Base-by-base conservation (phyloP, 2,113 vertebrate genomes). In the Aldabrachelys gigantea region DNA sequence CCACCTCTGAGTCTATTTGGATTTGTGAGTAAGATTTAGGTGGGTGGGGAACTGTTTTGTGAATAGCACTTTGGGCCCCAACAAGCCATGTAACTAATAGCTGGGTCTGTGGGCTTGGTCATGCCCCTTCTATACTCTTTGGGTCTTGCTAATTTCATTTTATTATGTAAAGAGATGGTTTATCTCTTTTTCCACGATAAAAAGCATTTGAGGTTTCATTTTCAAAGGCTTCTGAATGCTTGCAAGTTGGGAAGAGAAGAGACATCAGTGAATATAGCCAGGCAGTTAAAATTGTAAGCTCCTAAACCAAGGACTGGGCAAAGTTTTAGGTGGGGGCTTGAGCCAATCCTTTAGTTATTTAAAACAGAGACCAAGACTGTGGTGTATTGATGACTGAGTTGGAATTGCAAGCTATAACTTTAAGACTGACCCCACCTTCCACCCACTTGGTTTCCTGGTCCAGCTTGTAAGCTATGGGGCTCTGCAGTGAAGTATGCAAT, bases 281-380 rank as follows among this genome's bases (percentile, higher is more conserved):
- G 65, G n/a, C n/a, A 21, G 31, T 72, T 72, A 72, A 38, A 72
- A 38, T 38, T 72, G 35, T 72, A 72, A 72, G 31, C 22, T 72
- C n/a, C 35, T 72, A 38, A 38, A n/a, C 65, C 65, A 72, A 72
- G 65, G 8, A 62, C 10, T 24, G 1, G 38, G 19, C 88, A 35
- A 84, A 72, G 9, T 56, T 91, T 78, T 72, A 72, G 2, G 22
- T 0, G 0, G 7, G 13, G 44, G 7, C 7, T 65, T 24, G 86
- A 65, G 47, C 59, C 8, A 82, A 1, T 1, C 13, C 10, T 90
- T 87, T 29, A 47, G 22, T 91, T 94, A 0, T 72, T 72, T 72
- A 72, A 72, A 72, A 72, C n/a, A 38, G n/a, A 72, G 17, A n/a
- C 65, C 10, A 21, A 38, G 65, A 38, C 65, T 72, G 19, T 22